Percentiles rank a stretch among this genome's conserved stretches.
Conservation (phyloP, 2,888 invertebrate genomes). For the Trachelus stipa region DNA sequence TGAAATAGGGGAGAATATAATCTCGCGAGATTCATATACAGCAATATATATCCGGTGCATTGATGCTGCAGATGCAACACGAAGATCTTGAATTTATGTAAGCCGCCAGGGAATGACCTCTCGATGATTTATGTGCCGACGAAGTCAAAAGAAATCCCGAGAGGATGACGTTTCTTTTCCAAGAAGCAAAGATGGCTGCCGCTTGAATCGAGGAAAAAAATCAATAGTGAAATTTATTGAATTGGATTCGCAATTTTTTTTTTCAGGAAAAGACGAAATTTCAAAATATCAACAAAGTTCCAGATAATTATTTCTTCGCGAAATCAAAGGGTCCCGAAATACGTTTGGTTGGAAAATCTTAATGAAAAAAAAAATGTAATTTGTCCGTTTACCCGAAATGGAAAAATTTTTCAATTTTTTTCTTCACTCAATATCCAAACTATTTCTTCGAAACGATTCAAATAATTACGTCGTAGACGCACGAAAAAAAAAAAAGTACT, state of each 20-base stretch:
- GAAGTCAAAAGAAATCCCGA: background rate
- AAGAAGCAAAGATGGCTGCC: background rate
- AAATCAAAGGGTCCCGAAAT: too few species aligned
- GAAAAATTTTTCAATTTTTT: background rate
- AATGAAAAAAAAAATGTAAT: too few species aligned
- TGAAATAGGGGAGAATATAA: background rate
- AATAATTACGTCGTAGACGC: too few species aligned
- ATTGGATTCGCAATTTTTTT: too few species aligned
- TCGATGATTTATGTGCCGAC: background rate
- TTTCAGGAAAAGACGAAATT: too few species aligned
- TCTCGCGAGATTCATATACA: background rate
- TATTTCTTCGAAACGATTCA: background rate
- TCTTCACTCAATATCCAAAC: background rate
- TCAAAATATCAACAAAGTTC: too few species aligned
- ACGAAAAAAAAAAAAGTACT: too few species aligned
- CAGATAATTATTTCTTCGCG: too few species aligned
- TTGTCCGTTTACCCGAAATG: too few species aligned
- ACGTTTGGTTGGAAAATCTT: too few species aligned
- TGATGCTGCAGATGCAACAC: background rate
- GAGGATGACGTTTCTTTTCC: background rate
- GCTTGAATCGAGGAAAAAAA: background rate
- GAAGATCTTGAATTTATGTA: background rate
- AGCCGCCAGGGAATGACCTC: background rate
- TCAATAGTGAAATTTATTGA: background rate
- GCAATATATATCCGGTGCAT: background rate